phyloP scores from a whole-genome alignment of 2,113 vertebrate genomes.

The Pituophis catenifer region DNA sequence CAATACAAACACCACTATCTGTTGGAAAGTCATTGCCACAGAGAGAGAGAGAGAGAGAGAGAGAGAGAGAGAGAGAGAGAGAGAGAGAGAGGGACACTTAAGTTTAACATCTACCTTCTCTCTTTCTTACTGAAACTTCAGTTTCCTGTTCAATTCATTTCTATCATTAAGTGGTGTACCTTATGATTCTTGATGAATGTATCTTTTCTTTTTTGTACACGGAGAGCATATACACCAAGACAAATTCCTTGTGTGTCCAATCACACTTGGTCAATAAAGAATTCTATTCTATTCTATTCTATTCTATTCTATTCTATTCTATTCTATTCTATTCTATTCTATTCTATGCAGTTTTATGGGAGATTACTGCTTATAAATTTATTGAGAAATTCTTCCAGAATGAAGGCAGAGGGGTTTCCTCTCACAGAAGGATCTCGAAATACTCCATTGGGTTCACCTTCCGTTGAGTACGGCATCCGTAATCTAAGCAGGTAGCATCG shows the following conservation, averaged over 20 bases:
- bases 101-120: neutral
- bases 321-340: no score
- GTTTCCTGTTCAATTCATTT: neutral
- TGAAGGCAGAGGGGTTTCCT: no score
- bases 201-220: no score
- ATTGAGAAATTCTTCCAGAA: neutral
- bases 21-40: neutral
- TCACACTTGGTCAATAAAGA: no score
- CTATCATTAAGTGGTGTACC: no score
- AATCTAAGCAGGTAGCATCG: neutral
- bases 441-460: neutral
- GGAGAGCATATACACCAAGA: no score
- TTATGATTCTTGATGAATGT: no score
- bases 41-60: neutral
- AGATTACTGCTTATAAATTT: neutral
- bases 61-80: neutral
- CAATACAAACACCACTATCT: neutral
- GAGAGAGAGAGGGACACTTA: neutral
- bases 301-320: no score
- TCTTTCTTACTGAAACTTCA: neutral
- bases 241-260: no score
- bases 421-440: neutral
- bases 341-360: neutral
- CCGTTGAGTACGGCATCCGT: neutral
- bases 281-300: no score